Conservation (phyloP, 2,888 invertebrate genomes). For the Globia sparganii region DNA sequence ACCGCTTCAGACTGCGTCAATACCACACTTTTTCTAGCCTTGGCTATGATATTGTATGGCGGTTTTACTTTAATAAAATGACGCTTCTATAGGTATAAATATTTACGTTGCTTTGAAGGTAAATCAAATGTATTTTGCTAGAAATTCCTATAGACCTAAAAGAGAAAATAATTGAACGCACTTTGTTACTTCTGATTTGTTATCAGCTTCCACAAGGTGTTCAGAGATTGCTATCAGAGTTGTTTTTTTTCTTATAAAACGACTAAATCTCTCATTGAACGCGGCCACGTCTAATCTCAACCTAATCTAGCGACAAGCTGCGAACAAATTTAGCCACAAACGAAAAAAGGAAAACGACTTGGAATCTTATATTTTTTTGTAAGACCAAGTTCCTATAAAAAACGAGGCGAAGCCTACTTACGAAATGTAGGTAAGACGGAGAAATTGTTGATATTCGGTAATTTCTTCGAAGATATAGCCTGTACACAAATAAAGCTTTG, state of each 20-base stretch:
- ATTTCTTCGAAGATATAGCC: constrained; percentile 25
- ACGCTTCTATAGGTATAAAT: constrained; percentile 37
- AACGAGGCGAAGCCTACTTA: constrained; percentile 76
- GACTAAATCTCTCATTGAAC: constrained; percentile 53
- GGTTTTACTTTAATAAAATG: constrained; percentile 24
- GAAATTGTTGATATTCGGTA: constrained; percentile 62
- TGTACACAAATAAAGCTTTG: constrained; percentile 2
- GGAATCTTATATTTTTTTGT: constrained; percentile 65
- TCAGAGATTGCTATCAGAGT: constrained; percentile 36
- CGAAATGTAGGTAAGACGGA: constrained; percentile 74
- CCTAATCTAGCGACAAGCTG: constrained; percentile 76
- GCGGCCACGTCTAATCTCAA: constrained; percentile 71
- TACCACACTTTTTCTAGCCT: constrained; percentile 62
- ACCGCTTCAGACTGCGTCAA: constrained; percentile 53
- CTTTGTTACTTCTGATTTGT: constrained; percentile 14
- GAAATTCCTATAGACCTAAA: constrained; percentile 8
- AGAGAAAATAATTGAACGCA: constrained; percentile 19
- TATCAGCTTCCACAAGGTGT: constrained; percentile 35
- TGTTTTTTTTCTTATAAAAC: constrained; percentile 53
- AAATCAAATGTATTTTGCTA: constrained; percentile 31
- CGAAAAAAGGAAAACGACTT: constrained; percentile 63
- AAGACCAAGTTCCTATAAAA: constrained; percentile 69
- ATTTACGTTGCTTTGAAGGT: constrained; percentile 39
- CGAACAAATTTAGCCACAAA: constrained; percentile 71
- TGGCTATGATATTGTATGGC: constrained; percentile 36